These are phyloP conservation scores for Cantharis flavilabris DNA, from an alignment of 2,888 invertebrate species.

Conservation along the genomic window DNA sequence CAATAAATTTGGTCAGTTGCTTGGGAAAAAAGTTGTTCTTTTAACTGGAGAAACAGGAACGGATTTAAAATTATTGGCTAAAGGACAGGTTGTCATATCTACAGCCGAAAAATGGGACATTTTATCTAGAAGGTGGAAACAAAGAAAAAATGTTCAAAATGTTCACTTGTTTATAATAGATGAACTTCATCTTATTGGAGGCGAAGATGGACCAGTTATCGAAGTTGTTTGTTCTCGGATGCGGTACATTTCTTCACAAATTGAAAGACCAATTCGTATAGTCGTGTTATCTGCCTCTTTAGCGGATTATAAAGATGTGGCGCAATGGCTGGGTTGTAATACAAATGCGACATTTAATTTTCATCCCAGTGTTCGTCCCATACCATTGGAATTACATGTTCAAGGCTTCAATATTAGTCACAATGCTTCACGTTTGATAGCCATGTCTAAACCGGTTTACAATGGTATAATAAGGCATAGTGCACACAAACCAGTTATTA, in stretches of 20 bases:
- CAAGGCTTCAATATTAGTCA: conserved; percentile 98
- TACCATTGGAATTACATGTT: conserved; percentile 94
- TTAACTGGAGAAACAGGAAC: conserved; percentile 97
- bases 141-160: conserved; percentile 97
- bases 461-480: conserved; percentile 87
- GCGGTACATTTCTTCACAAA: conserved; percentile 96
- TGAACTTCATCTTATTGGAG: conserved; percentile 89
- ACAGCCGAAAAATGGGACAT: conserved; percentile 99
- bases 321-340: conserved; percentile 95
- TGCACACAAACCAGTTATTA: conserved; percentile 81
- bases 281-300: conserved; percentile 92
- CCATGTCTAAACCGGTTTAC: conserved; percentile 98
- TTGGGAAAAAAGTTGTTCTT: conserved; percentile 87
- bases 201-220: conserved; percentile 90
- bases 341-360: conserved; percentile 96
- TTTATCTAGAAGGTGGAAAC: conserved; percentile 97
- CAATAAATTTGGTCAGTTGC: conserved; percentile 77
- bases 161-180: conserved; percentile 96
- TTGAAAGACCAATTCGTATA: conserved; percentile 87
- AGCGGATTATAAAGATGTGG: conserved; percentile 92
- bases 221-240: conserved; percentile 91
- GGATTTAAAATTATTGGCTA: conserved; percentile 89
- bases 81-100: conserved; percentile 94
- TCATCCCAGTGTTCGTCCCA: conserved; percentile 95
- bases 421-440: conserved; percentile 92